Conservation (phyloP, 1,140 invertebrate genomes). For the Hermatobates lingyangjiaoensis region DNA sequence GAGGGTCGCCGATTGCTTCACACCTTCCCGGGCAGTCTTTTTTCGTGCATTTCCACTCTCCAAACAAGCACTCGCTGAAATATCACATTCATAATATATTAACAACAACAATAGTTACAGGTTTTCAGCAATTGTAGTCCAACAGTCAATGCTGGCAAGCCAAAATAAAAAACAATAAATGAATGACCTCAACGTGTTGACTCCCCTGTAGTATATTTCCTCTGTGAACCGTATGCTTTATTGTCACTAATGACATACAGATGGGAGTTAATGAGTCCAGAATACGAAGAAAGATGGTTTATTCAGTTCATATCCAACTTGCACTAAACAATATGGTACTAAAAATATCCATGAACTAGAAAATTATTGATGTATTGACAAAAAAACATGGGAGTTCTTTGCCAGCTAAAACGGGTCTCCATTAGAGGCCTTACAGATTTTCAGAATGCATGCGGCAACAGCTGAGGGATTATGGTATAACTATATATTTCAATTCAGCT, state of each 20-base stretch:
- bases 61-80: slow-evolving; percentile 40
- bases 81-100: neutral
- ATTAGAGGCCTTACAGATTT: no score
- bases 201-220: neutral
- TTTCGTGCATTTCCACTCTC: slow-evolving; percentile 62
- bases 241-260: neutral
- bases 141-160: neutral
- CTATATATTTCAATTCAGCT: no score
- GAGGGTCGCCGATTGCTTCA: slow-evolving; percentile 66
- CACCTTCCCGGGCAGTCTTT: slow-evolving; percentile 52
- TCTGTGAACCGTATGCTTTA: neutral
- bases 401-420: no score
- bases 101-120: neutral
- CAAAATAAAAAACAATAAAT: neutral
- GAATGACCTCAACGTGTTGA: neutral
- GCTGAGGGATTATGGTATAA: no score
- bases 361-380: no score
- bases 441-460: no score
- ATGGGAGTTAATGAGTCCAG: no score
- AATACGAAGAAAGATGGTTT: no score
- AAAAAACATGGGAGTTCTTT: no score
- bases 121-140: neutral
- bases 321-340: no score
- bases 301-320: no score
- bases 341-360: no score